Conservation (phyloP, 1,140 invertebrate genomes). For the Archegozetes longisetosus region DNA sequence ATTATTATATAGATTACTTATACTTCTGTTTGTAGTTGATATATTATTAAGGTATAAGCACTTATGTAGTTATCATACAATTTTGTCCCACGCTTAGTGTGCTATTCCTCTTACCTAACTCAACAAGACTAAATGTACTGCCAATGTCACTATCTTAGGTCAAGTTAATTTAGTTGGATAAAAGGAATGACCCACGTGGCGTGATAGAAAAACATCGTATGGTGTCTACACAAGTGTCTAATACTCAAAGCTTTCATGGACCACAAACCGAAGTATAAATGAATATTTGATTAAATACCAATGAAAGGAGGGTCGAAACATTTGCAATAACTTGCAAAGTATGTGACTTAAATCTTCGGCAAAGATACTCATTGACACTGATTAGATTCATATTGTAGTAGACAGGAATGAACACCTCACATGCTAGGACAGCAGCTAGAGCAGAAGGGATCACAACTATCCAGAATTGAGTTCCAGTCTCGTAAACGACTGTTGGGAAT, state of each 20-base stretch:
- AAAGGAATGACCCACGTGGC: too few relatives aligned
- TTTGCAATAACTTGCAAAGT: not conserved
- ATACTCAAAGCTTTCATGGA: too few relatives aligned
- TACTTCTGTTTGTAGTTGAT: too few relatives aligned
- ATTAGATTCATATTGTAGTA: not conserved
- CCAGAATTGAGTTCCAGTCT: not conserved
- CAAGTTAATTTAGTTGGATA: too few relatives aligned
- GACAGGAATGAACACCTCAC: not conserved
- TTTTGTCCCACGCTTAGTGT: too few relatives aligned
- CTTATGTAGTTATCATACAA: too few relatives aligned
- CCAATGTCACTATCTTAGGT: too few relatives aligned
- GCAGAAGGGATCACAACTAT: not conserved
- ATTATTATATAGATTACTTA: not conserved
- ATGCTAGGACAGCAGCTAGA: not conserved
- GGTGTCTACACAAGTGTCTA: too few relatives aligned
- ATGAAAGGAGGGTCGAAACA: not conserved
- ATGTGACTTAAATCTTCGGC: not conserved
- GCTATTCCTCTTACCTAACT: not conserved
- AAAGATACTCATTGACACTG: not conserved
- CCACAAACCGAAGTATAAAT: not conserved
- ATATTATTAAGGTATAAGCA: too few relatives aligned
- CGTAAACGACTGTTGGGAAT: conserved; percentile 19
- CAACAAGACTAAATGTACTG: too few relatives aligned
- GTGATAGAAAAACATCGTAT: too few relatives aligned
- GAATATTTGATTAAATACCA: not conserved